Evolutionary conservation across 2,113 vertebrate genomes (phyloP).

Genomic region (Pedetes capensis): DNA sequence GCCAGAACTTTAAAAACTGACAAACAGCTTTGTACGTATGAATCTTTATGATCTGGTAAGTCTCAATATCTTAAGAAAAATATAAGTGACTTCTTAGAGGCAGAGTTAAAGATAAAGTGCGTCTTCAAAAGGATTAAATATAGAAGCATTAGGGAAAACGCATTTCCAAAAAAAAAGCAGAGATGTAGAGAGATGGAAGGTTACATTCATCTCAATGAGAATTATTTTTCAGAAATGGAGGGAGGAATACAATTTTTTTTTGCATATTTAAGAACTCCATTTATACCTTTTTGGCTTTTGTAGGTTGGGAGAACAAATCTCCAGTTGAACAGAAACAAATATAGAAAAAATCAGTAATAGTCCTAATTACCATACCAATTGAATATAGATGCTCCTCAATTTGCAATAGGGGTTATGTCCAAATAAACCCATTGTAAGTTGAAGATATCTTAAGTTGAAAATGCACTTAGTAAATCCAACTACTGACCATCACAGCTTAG

Average conservation of each 20-base stretch:
- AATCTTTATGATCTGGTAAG: conserved; percentile 73
- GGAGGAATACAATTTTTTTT: conserved; percentile 38
- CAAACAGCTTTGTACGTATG: conserved; percentile 54
- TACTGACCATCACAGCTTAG: neutral
- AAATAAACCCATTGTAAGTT: neutral
- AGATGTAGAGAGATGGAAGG: neutral
- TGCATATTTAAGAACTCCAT: neutral
- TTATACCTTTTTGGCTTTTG: neutral
- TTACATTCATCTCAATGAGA: conserved; percentile 39
- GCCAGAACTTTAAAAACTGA: conserved; percentile 68
- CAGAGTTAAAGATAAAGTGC: conserved; percentile 69
- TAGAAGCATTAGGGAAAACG: conserved; percentile 29
- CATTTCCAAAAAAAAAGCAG: conserved; percentile 54
- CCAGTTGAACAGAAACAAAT: conserved; percentile 15
- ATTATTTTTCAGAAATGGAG: conserved; percentile 41
- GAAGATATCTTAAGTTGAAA: neutral
- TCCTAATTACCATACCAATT: neutral
- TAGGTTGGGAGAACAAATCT: neutral
- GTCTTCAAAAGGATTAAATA: conserved; percentile 61
- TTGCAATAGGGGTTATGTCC: neutral
- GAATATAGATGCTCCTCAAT: neutral
- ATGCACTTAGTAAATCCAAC: neutral
- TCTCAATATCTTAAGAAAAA: conserved; percentile 72
- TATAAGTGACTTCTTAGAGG: conserved; percentile 66
- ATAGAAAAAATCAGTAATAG: neutral